Conservation (phyloP, 2,797 vertebrate genomes). For the Monodelphis domestica region DNA sequence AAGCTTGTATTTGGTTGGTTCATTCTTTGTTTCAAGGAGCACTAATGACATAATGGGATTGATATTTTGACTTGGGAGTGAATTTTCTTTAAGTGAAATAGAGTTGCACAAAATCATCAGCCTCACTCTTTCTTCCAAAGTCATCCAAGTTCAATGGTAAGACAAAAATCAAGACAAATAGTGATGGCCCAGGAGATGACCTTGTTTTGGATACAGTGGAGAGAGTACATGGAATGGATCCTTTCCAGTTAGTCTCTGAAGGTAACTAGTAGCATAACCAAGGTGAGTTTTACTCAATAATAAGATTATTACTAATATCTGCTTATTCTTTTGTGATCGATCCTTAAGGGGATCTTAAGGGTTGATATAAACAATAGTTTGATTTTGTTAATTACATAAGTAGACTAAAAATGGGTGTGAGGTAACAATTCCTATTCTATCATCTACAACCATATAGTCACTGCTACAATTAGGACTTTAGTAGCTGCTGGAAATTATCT, state of each 20-base stretch:
- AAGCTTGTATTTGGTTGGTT: too few species aligned
- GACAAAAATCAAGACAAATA: too few species aligned
- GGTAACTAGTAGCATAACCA: background rate
- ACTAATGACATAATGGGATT: too few species aligned
- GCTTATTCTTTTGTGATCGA: background rate
- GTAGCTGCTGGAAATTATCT: background rate
- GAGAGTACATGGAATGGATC: background rate
- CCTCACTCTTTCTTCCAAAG: too few species aligned
- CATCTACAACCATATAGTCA: background rate
- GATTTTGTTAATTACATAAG: background rate
- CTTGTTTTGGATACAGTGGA: too few species aligned
- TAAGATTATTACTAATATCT: background rate
- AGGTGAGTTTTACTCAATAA: background rate
- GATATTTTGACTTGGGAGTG: too few species aligned
- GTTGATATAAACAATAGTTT: background rate
- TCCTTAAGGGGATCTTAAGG: background rate
- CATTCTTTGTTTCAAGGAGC: too few species aligned
- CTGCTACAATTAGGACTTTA: background rate
- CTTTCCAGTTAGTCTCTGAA: background rate
- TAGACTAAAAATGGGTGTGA: background rate
- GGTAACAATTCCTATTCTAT: background rate
- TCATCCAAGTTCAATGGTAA: too few species aligned
- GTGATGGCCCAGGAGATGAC: too few species aligned
- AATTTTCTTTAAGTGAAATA: too few species aligned
- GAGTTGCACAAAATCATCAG: too few species aligned